Percentiles rank a stretch among this genome's conserved stretches.
Evolutionary conservation across 2,113 vertebrate genomes (phyloP).

Genomic region (Oryzias woworae): DNA sequence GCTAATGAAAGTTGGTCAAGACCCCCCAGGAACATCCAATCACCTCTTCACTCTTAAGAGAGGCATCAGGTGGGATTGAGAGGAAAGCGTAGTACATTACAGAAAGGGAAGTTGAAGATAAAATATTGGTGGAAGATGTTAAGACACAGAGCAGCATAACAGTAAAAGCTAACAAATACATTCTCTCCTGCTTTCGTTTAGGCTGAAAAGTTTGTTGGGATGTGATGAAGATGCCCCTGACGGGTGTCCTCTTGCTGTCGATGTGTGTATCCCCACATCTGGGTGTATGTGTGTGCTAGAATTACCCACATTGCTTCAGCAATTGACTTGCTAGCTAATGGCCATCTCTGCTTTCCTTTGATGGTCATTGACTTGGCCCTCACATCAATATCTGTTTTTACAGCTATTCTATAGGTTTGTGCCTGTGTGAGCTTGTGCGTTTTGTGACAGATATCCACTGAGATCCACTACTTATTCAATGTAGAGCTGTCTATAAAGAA

Average conservation of each 20-base stretch:
- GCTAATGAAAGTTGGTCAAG: constrained; percentile 64
- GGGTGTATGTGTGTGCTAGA: constrained; percentile 72
- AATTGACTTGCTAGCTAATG: constrained; percentile 82
- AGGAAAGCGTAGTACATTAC: not conserved
- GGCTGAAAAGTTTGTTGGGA: constrained; percentile 19
- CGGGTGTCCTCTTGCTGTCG: constrained; percentile 78
- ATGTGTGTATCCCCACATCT: constrained; percentile 77
- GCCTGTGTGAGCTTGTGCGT: constrained; percentile 27
- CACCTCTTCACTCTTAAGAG: constrained; percentile 44
- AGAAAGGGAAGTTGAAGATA: not conserved
- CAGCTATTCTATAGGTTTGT: constrained; percentile 51
- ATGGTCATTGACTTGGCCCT: constrained; percentile 78
- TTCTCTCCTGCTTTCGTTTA: constrained; percentile 10
- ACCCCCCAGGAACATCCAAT: constrained; percentile 58
- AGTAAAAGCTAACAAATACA: not conserved
- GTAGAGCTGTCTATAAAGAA: too few species aligned
- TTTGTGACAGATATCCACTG: not conserved
- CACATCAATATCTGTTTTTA: constrained; percentile 78
- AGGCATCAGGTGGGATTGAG: constrained; percentile 6
- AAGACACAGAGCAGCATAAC: not conserved
- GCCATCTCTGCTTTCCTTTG: constrained; percentile 80
- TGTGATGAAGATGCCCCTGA: constrained; percentile 68
- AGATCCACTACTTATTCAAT: too few species aligned
- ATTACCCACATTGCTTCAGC: constrained; percentile 79
- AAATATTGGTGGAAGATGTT: not conserved